These are phyloP conservation scores for Cephalopholis sonnerati DNA, from an alignment of 2,113 vertebrate species.

Conservation along the genomic window DNA sequence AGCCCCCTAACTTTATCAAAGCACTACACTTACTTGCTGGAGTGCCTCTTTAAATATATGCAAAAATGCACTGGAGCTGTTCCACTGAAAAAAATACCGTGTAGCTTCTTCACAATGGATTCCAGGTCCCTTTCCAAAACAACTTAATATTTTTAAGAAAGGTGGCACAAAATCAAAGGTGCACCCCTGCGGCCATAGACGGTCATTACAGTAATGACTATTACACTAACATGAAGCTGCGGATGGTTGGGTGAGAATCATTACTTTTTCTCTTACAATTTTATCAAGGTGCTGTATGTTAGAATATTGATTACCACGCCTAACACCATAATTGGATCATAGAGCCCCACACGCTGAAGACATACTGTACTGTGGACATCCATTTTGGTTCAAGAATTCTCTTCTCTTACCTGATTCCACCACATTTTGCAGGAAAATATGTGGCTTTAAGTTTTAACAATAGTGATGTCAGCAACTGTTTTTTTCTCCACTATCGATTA, in stretches of 20 bases:
- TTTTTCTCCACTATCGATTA: not conserved
- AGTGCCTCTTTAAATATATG: not conserved
- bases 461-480: slow-evolving; percentile 13
- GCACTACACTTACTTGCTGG: not conserved
- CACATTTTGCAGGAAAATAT: slow-evolving; percentile 10
- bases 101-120: not conserved
- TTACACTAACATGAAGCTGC: slow-evolving; percentile 17
- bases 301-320: slow-evolving; percentile 20
- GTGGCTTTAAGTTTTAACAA: not conserved
- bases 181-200: slow-evolving; percentile 3
- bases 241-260: slow-evolving; percentile 18
- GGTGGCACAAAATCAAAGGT: slow-evolving; percentile 15
- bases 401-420: not conserved
- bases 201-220: slow-evolving; percentile 48
- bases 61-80: not conserved
- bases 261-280: slow-evolving; percentile 23
- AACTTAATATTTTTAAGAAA: not conserved
- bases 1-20: not conserved
- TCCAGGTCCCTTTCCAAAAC: not conserved
- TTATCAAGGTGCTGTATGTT: slow-evolving; percentile 13
- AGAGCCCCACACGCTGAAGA: not conserved
- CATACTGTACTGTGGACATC: not conserved
- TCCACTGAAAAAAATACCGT: not conserved
- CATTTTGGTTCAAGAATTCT: not conserved
- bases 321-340: slow-evolving; percentile 11